Evolutionary conservation across 2,113 vertebrate genomes (phyloP).

Genomic region (Hemiscyllium ocellatum): DNA sequence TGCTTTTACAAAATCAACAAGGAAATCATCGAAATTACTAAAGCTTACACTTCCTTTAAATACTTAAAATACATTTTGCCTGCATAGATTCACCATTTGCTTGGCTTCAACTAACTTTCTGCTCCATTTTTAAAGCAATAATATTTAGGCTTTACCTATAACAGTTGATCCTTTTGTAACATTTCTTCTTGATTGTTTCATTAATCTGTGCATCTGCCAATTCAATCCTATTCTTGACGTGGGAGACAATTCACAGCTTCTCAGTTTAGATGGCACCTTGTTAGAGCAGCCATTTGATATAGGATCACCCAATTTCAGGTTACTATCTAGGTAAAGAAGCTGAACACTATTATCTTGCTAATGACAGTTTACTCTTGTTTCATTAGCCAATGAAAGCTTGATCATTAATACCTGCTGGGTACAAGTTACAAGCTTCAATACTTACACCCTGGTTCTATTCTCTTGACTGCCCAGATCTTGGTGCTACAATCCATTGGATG

Average conservation of each 20-base stretch:
- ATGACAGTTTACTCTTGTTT: background rate
- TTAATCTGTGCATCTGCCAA: background rate
- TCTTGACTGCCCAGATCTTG: background rate
- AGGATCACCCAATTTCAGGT: background rate
- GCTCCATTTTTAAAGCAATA: background rate
- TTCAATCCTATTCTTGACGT: background rate
- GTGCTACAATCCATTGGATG: no score
- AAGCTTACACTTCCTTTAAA: background rate
- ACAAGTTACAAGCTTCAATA: background rate
- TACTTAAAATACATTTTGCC: background rate
- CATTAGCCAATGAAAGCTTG: background rate
- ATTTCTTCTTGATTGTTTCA: background rate
- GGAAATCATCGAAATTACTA: background rate
- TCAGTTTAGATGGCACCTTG: background rate
- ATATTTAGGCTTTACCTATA: background rate
- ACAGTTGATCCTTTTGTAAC: background rate
- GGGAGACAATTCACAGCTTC: background rate
- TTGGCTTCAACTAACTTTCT: background rate
- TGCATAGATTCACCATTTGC: background rate
- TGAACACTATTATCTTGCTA: background rate
- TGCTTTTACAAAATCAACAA: background rate
- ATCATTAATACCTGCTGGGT: background rate
- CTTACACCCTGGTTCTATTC: background rate
- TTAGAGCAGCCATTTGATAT: background rate
- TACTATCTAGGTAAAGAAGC: background rate